Evolutionary conservation across 1,140 invertebrate species (phyloP).

Genomic region (Cyphomyrmex costatus): DNA sequence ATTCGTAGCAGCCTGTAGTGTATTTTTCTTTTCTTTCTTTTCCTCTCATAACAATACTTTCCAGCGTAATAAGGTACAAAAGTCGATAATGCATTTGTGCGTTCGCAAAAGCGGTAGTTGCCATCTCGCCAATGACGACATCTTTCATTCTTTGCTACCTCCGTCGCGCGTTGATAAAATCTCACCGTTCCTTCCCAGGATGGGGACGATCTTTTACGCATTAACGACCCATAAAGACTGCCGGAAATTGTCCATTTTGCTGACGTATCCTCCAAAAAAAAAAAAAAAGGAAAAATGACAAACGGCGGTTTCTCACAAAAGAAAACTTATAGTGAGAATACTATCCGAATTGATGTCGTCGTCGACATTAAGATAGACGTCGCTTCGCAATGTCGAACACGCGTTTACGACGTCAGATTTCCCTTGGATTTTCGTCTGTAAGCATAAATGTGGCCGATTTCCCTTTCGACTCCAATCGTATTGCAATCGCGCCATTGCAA

Average conservation of each 20-base stretch:
- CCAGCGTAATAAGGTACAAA: conserved; percentile 10
- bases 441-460: conserved; percentile 37
- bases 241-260: conserved; percentile 58
- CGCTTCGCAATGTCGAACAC: background rate
- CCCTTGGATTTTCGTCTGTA: conserved; percentile 20
- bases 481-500: conserved; percentile 6
- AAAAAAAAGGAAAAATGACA: background rate
- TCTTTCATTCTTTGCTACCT: conserved; percentile 45
- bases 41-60: conserved; percentile 42
- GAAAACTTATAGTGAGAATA: background rate
- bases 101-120: conserved; percentile 33
- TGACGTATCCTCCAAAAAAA: conserved; percentile 1
- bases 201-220: conserved; percentile 42
- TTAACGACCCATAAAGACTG: conserved; percentile 57
- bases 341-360: conserved; percentile 34
- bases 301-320: background rate
- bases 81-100: conserved; percentile 52
- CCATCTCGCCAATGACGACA: conserved; percentile 7
- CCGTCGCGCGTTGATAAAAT: conserved; percentile 53
- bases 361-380: conserved; percentile 8
- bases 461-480: conserved; percentile 33
- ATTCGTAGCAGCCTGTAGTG: background rate
- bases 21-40: background rate
- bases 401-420: conserved; percentile 6
- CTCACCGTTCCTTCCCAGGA: background rate